Evolutionary conservation across 2,797 vertebrate genomes (phyloP).

Genomic region (Phoebastria nigripes): DNA sequence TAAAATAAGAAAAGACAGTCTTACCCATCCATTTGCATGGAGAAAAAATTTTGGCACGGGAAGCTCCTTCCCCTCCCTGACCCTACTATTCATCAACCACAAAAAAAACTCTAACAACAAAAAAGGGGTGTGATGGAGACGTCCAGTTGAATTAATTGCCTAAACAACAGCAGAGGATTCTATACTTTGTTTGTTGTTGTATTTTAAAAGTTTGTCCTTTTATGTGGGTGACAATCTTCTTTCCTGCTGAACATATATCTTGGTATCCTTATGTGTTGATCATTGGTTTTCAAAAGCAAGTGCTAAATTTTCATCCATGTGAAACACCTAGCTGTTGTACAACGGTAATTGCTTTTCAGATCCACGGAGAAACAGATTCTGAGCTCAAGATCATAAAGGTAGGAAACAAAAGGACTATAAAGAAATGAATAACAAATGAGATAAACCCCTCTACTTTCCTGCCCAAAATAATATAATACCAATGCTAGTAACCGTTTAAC

Average conservation of each 20-base stretch:
- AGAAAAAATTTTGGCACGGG: neutral
- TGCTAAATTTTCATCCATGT: neutral
- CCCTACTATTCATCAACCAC: neutral
- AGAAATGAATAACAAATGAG: neutral
- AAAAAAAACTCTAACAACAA: neutral
- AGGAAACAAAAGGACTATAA: neutral
- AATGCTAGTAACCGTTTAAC: neutral
- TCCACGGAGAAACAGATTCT: neutral
- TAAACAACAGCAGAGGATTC: neutral
- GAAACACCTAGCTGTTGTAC: neutral
- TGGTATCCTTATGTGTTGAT: neutral
- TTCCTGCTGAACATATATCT: neutral
- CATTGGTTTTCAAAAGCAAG: neutral
- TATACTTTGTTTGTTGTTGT: neutral
- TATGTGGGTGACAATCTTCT: neutral
- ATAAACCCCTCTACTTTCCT: neutral
- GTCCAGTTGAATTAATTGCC: neutral
- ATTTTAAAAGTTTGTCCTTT: neutral
- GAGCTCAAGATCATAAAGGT: neutral
- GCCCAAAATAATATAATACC: neutral
- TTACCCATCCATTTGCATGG: neutral
- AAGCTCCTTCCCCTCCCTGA: neutral
- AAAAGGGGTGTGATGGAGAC: neutral
- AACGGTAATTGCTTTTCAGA: neutral
- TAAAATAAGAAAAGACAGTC: neutral